These are phyloP conservation scores for Dyspetes luteomarginatus DNA, from an alignment of 2,888 invertebrate species.

Conservation along the genomic window DNA sequence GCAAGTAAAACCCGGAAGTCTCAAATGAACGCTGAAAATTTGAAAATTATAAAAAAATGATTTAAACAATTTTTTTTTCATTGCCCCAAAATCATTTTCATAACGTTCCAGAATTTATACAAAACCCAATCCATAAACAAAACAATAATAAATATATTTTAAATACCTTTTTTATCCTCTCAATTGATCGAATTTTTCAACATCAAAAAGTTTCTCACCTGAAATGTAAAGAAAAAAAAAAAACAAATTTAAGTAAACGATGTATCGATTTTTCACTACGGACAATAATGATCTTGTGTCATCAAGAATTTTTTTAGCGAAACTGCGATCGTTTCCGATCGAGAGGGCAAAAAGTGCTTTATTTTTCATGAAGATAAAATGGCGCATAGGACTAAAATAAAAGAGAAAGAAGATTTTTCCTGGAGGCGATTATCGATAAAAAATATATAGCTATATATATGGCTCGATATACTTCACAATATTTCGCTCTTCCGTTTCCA, in stretches of 20 bases:
- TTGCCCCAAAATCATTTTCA: no score
- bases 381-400: conserved; percentile 67
- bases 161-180: conserved; percentile 15
- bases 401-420: conserved; percentile 60
- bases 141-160: background rate
- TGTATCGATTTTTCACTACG: background rate
- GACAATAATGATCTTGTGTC: background rate
- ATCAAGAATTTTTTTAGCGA: conserved; percentile 26
- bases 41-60: no score
- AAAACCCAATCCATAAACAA: background rate
- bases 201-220: conserved; percentile 51
- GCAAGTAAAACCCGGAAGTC: background rate
- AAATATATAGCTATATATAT: conserved; percentile 3
- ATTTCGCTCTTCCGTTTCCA: background rate
- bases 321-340: conserved; percentile 41
- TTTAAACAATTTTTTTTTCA: no score
- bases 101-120: background rate
- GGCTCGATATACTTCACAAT: conserved; percentile 3
- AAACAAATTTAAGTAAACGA: conserved; percentile 25
- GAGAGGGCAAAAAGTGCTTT: conserved; percentile 32
- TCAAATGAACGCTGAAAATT: background rate
- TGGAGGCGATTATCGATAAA: conserved; percentile 62
- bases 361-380: conserved; percentile 64
- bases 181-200: background rate
- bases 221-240: conserved; percentile 50